A percentile compares a stretch with the other conserved stretches of the same genome.
These are phyloP conservation scores for Melanchra persicariae DNA, from an alignment of 2,888 invertebrate genomes.

Conservation along the genomic window DNA sequence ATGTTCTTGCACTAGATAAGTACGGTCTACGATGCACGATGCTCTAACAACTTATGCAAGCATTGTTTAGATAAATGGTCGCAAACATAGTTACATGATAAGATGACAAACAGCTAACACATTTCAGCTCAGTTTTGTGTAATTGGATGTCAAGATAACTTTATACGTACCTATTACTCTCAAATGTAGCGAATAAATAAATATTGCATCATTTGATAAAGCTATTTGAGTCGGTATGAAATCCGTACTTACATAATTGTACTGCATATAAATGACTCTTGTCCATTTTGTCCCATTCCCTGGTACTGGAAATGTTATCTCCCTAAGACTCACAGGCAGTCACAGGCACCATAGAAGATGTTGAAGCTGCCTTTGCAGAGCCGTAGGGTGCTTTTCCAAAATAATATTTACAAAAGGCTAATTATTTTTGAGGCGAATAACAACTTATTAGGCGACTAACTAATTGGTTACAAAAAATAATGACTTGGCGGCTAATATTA, in stretches of 20 bases:
- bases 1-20: slow-evolving; percentile 4
- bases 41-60: neutral
- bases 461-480: too few species aligned
- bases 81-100: slow-evolving; percentile 19
- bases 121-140: slow-evolving; percentile 5
- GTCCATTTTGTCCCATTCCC: too few species aligned
- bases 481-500: too few species aligned
- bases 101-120: neutral
- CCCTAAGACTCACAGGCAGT: too few species aligned
- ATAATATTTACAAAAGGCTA: too few species aligned
- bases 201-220: slow-evolving; percentile 19
- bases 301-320: too few species aligned
- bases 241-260: neutral
- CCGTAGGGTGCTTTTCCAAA: too few species aligned
- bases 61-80: slow-evolving; percentile 3
- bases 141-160: slow-evolving; percentile 16
- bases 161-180: neutral
- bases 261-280: too few species aligned
- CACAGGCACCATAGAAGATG: too few species aligned
- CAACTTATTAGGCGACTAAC: too few species aligned
- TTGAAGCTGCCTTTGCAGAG: too few species aligned
- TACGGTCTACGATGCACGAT: neutral
- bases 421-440: too few species aligned
- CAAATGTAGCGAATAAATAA: slow-evolving; percentile 3
- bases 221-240: neutral